Percentiles rank a stretch among this genome's conserved stretches.
Conservation (phyloP, 1,140 invertebrate genomes). For the Manduca sexta region DNA sequence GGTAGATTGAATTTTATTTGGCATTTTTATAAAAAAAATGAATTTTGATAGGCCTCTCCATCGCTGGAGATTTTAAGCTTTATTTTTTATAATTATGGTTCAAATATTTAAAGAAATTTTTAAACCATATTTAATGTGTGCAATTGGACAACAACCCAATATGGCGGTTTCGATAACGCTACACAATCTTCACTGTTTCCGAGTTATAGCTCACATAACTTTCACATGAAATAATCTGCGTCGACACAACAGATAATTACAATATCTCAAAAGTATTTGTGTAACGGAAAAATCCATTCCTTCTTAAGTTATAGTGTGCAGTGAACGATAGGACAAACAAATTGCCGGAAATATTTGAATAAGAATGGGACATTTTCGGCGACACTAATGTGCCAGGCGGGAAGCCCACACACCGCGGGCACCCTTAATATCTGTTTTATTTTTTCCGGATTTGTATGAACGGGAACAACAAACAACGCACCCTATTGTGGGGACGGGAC, state of each 20-base stretch:
- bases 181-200: too few relatives aligned
- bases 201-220: too few relatives aligned
- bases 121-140: too few relatives aligned
- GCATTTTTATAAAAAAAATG: too few relatives aligned
- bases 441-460: slow-evolving; percentile 66
- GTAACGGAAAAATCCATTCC: slow-evolving; percentile 16
- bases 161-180: too few relatives aligned
- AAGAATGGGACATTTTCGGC: slow-evolving; percentile 58
- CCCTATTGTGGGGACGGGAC: slow-evolving; percentile 38
- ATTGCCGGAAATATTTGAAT: slow-evolving; percentile 68
- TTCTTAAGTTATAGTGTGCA: slow-evolving; percentile 9
- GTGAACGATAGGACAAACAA: slow-evolving; percentile 57
- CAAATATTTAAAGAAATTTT: too few relatives aligned
- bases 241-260: not conserved
- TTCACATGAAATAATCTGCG: too few relatives aligned
- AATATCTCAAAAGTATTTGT: slow-evolving; percentile 8
- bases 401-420: slow-evolving; percentile 37
- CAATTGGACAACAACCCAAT: too few relatives aligned
- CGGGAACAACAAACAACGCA: slow-evolving; percentile 50
- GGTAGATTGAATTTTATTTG: too few relatives aligned
- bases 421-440: slow-evolving; percentile 65
- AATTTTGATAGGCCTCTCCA: too few relatives aligned
- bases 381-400: slow-evolving; percentile 61
- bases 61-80: too few relatives aligned
- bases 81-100: too few relatives aligned